Percentiles rank a stretch among this genome's conserved stretches.
Evolutionary conservation across 2,113 vertebrate genomes (phyloP).

Genomic region (Melanocharis versteri): DNA sequence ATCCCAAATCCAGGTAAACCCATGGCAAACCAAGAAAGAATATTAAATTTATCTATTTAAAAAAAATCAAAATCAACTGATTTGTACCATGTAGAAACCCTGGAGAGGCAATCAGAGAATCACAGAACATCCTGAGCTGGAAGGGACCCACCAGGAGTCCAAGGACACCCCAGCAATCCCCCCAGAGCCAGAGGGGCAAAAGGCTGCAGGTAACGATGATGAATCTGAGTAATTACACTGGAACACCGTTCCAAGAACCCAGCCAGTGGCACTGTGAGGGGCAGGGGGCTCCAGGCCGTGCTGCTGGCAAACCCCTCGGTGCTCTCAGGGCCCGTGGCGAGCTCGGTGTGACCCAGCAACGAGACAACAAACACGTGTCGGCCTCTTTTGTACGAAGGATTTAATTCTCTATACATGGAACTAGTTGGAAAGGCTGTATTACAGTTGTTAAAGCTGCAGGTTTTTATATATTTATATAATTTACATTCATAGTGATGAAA

Average conservation of each 20-base stretch:
- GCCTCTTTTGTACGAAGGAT: constrained; percentile 83
- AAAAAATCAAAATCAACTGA: neutral
- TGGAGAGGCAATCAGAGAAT: neutral
- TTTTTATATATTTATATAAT: constrained; percentile 84
- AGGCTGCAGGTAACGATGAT: neutral
- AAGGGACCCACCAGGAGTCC: neutral
- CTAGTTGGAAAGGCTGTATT: constrained; percentile 84
- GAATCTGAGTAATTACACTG: neutral
- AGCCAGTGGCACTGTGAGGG: neutral
- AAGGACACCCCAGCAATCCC: neutral
- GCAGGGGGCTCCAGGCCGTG: neutral
- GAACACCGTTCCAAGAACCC: neutral
- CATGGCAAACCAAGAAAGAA: neutral
- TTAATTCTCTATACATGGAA: constrained; percentile 88
- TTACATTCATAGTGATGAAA: constrained; percentile 83
- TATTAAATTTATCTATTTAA: neutral
- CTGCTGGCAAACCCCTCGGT: neutral
- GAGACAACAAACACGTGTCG: constrained; percentile 77
- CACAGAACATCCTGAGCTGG: neutral
- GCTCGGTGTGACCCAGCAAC: constrained; percentile 46
- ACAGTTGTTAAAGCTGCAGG: constrained; percentile 88
- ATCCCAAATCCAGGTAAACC: neutral
- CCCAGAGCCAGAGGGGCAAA: neutral
- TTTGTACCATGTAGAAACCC: neutral
- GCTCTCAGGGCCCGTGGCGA: neutral